Evolutionary conservation across 2,113 vertebrate species (phyloP), one percentile per base, ranked within the genome.

Genomic region (Pachypanchax playfairii): DNA sequence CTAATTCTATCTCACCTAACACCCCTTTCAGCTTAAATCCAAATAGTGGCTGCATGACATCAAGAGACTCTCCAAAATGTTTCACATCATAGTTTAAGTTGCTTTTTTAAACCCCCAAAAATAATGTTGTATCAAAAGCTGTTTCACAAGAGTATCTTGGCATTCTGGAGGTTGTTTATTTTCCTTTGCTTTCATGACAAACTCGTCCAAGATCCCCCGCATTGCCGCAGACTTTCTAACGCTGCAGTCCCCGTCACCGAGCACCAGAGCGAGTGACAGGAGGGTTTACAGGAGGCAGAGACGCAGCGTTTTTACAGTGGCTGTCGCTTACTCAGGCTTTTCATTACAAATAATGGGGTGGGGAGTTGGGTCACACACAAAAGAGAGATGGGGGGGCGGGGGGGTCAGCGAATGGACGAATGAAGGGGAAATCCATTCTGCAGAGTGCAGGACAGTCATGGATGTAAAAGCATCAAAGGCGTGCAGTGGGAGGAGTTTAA

Each of bases 151-250:
- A 28, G 63, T 25, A 31, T 68, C 63, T 68, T 65, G 64, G 69
- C 49, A 29, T 35, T 63, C 41, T 20, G 31, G 38, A 18, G 57
- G 17, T 28, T 58, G 51, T 26, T 63, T 35, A 44, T 70, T 22
- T 39, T 81, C 52, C 50, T 51, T 42, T 10, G 43, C 62, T 54
- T 80, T 74, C 69, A 56, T 79, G 53, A 83, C 43, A 66, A 76
- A 82, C 63, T 65, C 44, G 21, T 70, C 76, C 69, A 70, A 74
- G 66, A 73, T 84, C 70, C 74, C 48, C 86, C 77, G 87, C 87
- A 87, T 78, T 88, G 86, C 77, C 73, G 85, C 85, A 85, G 71
- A 87, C 69, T 73, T 72, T 52, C 78, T 79, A 84, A 73, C 73
- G 76, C 82, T 72, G 84, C 85, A 90, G 84, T 77, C 63, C 59